Evolutionary conservation across 2,888 invertebrate species (phyloP), one percentile per base, ranked within the genome.

Genomic region (Chymomyza caudatula): DNA sequence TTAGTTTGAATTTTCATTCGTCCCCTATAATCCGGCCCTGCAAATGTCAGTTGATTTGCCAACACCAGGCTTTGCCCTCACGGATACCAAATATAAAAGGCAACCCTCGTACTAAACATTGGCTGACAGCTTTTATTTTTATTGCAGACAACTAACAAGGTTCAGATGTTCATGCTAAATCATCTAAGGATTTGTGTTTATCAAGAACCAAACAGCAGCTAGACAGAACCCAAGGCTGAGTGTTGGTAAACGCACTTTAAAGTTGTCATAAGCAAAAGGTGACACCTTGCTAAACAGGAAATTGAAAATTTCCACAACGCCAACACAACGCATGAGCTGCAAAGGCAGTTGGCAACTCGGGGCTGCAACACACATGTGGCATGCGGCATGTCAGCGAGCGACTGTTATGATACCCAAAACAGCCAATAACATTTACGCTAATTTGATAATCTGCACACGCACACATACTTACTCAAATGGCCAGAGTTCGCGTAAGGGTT

Each of bases 361-460:
- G 8, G 43, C 43, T 5, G n/a, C n/a, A n/a, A n/a, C n/a, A n/a
- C 61, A 56, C 54, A 47, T 22, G 63, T 52, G 58, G 37, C 47
- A 29, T 51, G 60, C 56, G 71, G 75, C 73, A 76, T 81, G 77
- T 78, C 71, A 67, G 76, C 69, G 69, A 72, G 67, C 76, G 74
- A 74, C 68, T 59, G 56, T 43, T 58, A 47, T 55, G 47, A 59
- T 37, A 59, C 67, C 79, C 70, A 64, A 37, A 37, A 65, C 66
- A 78, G 74, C 78, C 82, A 79, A 84, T 81, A 80, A 82, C 82
- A 84, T 76, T 83, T 77, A 76, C 79, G 78, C 83, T 86, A 87
- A 87, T 87, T 86, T 82, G 82, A 87, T 87, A 85, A 87, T 86
- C 83, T 86, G 73, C 78, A 86, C 80, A 84, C 85, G 84, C 84